Percentiles rank a stretch among this genome's conserved stretches.
Evolutionary conservation across 1,140 invertebrate genomes (phyloP).

Genomic region (Bombus terrestris): DNA sequence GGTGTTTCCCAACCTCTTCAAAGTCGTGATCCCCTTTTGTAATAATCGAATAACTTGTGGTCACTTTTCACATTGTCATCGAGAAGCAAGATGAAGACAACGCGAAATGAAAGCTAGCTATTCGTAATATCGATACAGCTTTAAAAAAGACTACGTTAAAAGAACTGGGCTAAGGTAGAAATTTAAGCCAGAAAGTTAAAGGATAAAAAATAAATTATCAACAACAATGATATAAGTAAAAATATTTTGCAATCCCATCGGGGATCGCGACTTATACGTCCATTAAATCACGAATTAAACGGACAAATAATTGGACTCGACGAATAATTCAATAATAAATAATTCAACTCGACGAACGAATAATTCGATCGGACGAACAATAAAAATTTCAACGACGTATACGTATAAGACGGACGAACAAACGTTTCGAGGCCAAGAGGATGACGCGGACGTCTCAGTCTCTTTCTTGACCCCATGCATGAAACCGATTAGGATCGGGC

Average conservation of each 20-base stretch:
- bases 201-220: no score
- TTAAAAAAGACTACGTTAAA: no score
- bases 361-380: not conserved
- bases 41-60: not conserved
- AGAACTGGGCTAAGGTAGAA: no score
- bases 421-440: conserved; percentile 61
- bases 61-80: no score
- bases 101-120: no score
- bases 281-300: no score
- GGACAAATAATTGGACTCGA: not conserved
- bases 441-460: conserved; percentile 58
- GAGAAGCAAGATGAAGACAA: no score
- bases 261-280: no score
- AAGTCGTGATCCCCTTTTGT: not conserved
- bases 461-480: conserved; percentile 63
- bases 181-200: no score
- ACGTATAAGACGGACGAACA: not conserved
- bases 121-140: no score
- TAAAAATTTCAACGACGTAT: not conserved
- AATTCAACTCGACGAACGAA: not conserved
- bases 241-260: no score
- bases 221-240: no score
- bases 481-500: conserved; percentile 76
- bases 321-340: not conserved
- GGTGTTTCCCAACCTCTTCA: not conserved